A percentile compares a stretch with the other conserved stretches of the same genome.
These are phyloP conservation scores for Calameuta filiformis DNA, from an alignment of 2,888 invertebrate species.

Conservation along the genomic window DNA sequence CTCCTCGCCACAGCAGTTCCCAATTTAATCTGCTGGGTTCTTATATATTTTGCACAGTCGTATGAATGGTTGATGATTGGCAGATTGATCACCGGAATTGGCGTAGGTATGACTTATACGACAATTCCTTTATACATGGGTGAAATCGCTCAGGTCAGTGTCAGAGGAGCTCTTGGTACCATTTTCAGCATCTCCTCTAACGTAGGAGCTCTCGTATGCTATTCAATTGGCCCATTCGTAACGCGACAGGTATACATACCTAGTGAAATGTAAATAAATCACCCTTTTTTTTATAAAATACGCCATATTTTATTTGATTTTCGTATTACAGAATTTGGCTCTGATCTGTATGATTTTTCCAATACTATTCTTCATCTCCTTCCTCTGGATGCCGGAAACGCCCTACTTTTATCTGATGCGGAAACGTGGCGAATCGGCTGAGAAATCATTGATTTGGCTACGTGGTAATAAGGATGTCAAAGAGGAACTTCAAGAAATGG, in stretches of 20 bases:
- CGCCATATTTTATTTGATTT: not conserved
- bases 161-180: constrained; percentile 29
- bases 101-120: constrained; percentile 22
- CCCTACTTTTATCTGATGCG: constrained; percentile 30
- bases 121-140: constrained; percentile 31
- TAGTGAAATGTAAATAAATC: not conserved
- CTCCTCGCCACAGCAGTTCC: constrained; percentile 22
- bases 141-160: constrained; percentile 32
- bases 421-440: constrained; percentile 2
- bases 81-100: constrained; percentile 28
- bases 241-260: constrained; percentile 19
- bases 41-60: constrained; percentile 20
- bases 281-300: too few relatives aligned
- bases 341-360: constrained; percentile 11
- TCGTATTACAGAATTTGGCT: constrained; percentile 11
- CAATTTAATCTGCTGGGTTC: constrained; percentile 26
- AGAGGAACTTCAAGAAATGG: constrained; percentile 19
- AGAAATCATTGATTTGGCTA: constrained; percentile 23
- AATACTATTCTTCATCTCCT: constrained; percentile 10
- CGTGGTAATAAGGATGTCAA: constrained; percentile 13
- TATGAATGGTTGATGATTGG: constrained; percentile 26
- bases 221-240: constrained; percentile 16
- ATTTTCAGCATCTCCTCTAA: constrained; percentile 6
- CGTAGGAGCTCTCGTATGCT: constrained; percentile 21
- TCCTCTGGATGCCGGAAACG: constrained; percentile 33